These are phyloP conservation scores for Polydrusus cervinus DNA, from an alignment of 2,888 invertebrate genomes.

Conservation along the genomic window DNA sequence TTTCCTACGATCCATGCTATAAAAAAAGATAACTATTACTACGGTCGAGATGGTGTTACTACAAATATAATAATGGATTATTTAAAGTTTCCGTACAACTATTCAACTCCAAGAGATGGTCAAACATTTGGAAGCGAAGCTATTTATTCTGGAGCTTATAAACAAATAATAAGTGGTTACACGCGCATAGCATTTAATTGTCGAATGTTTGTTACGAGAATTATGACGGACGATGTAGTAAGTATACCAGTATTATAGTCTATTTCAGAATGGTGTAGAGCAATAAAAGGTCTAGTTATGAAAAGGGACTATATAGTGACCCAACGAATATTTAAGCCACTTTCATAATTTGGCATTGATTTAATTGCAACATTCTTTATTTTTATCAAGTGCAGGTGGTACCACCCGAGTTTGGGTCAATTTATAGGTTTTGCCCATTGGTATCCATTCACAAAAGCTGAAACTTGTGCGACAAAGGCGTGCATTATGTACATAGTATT, in stretches of 20 bases:
- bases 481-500: too few relatives aligned
- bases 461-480: too few relatives aligned
- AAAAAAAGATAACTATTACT: slow-evolving; percentile 13
- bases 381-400: too few relatives aligned
- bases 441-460: too few relatives aligned
- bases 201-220: slow-evolving; percentile 35
- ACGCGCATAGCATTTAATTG: slow-evolving; percentile 36
- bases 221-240: slow-evolving; percentile 38
- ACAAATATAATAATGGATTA: slow-evolving; percentile 26
- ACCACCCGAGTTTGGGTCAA: too few relatives aligned
- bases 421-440: too few relatives aligned
- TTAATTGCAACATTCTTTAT: too few relatives aligned
- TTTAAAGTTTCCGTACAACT: slow-evolving; percentile 21
- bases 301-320: too few relatives aligned
- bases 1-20: slow-evolving; percentile 29
- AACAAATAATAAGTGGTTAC: slow-evolving; percentile 15
- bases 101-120: slow-evolving; percentile 22
- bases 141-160: slow-evolving; percentile 28
- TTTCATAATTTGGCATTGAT: too few relatives aligned
- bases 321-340: too few relatives aligned
- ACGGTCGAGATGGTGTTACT: slow-evolving; percentile 35
- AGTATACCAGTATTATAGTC: slow-evolving; percentile 26
- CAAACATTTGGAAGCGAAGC: slow-evolving; percentile 17
- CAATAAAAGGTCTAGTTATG: too few relatives aligned
- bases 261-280: too few relatives aligned